Evolutionary conservation across 2,888 invertebrate genomes (phyloP), one percentile per base, ranked within the genome.

Genomic region (Chirona hameri): DNA sequence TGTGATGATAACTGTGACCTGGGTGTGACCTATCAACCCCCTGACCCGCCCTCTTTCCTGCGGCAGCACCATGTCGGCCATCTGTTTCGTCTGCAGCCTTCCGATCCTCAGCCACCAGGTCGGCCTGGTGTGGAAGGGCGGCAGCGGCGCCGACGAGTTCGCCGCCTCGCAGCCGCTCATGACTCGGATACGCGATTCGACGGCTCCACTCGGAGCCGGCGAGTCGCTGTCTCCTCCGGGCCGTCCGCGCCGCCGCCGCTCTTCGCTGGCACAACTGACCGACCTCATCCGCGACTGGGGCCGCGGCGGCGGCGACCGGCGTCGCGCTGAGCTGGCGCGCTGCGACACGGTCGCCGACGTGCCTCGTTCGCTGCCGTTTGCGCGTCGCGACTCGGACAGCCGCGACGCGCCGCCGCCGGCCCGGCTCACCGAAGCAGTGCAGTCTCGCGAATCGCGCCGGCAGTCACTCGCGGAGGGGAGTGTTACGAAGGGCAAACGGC

Each of bases 111-210:
- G 95, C 85, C 96, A 97, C 90, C 97, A 97, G 92, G 86, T 96
- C 87, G 96, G 95, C 81, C 90, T 96, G 89, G 94, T 95, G 88
- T 96, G 96, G 96, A 95, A 95, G 87, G 96, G 96, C 82, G 95
- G 95, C 88, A 96, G 96, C 89, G 96, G 96, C 86, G 96, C 96
- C 94, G 96, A 96, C 93, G 96, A 96, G 89, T 91, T 96, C 86
- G 48, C 52, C 12, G 84, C 85, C 27, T 83, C 85, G 79, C 83
- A 84, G 76, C 83, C 84, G 57, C 82, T 84, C 82, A 48, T 60
- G 27, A 82, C 83, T 24, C 82, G 84, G 18, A 91, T 96, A 83
- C 90, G 96, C 84, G 96, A 96, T 88, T 96, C 96, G 0, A 94
- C 95, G n/a, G 95, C 96, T 0, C 96, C 96, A 89, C 96, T 96